Evolutionary conservation across 64 coral and sea anemone species (phyloP).

Genomic region (Pachyseris speciosa): DNA sequence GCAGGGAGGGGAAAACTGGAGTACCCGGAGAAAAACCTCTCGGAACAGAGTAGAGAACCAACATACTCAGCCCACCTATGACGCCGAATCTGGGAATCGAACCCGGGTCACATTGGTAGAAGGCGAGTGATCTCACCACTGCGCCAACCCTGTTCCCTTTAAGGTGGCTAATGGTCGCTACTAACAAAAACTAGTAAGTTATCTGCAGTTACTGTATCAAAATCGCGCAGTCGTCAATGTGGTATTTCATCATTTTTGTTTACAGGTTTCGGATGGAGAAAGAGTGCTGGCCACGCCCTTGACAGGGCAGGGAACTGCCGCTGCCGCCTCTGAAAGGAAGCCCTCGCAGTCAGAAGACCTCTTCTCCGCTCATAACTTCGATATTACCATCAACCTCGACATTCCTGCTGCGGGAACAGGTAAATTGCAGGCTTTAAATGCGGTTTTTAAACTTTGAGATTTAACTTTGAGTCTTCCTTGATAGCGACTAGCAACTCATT

Average conservation of each 20-base stretch:
- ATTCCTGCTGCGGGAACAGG: constrained; percentile 80
- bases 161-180: too few relatives aligned
- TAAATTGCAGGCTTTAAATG: neutral
- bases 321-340: neutral
- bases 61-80: too few relatives aligned
- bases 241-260: neutral
- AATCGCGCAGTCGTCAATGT: too few relatives aligned
- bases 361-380: constrained; percentile 97
- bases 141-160: too few relatives aligned
- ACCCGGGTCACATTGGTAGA: too few relatives aligned
- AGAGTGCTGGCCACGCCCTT: neutral
- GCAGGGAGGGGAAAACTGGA: neutral
- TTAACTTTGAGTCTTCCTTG: neutral
- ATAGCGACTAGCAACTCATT: too few relatives aligned
- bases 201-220: too few relatives aligned
- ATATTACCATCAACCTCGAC: constrained; percentile 98
- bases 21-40: too few relatives aligned
- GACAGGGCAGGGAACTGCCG: neutral
- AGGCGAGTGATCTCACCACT: too few relatives aligned
- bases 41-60: too few relatives aligned
- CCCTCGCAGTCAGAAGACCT: constrained; percentile 85
- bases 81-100: too few relatives aligned
- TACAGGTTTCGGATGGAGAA: neutral
- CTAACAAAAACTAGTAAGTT: too few relatives aligned
- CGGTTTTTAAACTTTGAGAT: neutral